phyloP scores from a whole-genome alignment of 1,140 invertebrate species.

The Diploscapter pachys region DNA sequence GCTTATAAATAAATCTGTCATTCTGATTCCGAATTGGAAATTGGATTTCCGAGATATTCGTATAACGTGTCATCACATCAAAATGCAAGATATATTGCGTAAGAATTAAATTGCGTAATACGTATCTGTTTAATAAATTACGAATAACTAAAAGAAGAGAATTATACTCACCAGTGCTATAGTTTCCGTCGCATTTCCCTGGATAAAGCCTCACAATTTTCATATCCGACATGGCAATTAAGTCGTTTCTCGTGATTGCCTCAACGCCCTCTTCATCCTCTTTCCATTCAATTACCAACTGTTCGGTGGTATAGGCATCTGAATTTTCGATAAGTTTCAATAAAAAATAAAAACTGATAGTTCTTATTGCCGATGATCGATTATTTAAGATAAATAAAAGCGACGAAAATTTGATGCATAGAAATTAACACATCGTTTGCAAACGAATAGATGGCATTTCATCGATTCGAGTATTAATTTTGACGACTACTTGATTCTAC shows the following conservation, averaged over 20 bases:
- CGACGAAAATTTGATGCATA: too few relatives aligned
- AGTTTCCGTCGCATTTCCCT: constrained; percentile 55
- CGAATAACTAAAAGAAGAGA: background rate
- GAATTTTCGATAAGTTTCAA: constrained; percentile 1
- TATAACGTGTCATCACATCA: background rate
- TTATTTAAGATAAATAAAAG: too few relatives aligned
- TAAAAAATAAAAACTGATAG: too few relatives aligned
- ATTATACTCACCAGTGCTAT: constrained; percentile 43
- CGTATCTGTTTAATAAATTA: background rate
- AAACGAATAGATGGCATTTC: too few relatives aligned
- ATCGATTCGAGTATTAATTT: background rate
- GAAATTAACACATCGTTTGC: too few relatives aligned
- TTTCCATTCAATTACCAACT: constrained; percentile 50
- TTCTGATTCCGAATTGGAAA: too few relatives aligned
- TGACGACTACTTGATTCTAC: background rate
- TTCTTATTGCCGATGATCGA: too few relatives aligned
- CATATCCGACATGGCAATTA: constrained; percentile 53
- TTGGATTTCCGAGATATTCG: too few relatives aligned
- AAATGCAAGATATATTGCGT: background rate
- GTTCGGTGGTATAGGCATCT: constrained; percentile 56
- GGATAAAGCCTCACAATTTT: constrained; percentile 50
- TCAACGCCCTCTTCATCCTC: constrained; percentile 11
- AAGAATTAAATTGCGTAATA: background rate
- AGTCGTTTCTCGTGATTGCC: constrained; percentile 49
- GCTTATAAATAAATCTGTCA: too few relatives aligned